Base-by-base conservation (phyloP, 64 coral and sea anemone species). In the Platygyra sinensis region DNA sequence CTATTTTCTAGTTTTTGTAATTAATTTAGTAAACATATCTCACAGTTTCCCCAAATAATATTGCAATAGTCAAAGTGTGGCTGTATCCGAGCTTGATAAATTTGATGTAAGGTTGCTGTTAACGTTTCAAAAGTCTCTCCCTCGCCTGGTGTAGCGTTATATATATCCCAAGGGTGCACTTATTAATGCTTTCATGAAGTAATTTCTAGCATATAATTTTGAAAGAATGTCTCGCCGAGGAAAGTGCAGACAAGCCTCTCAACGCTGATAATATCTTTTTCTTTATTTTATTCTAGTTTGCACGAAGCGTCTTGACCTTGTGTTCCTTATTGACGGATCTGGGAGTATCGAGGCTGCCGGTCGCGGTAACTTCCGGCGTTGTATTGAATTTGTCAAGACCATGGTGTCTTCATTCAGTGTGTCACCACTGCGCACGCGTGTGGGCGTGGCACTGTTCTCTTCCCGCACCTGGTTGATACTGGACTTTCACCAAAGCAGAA, bases 251-350 rank as follows among this genome's bases (percentile, higher is more conserved):
- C 63, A 67, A 24, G 16, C 20, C 11, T 24, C 10, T 7, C 62
- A 18, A 18, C 18, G 5, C 29, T n/a, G 10, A 0, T 27, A 67
- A 25, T 27, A 69, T 10, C n/a, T n/a, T 69, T 69, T 5, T 52
- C 67, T 79, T 51, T 29, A 29, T 86, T 49, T 76, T 86, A 8
- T 59, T 63, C 33, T 24, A 92, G 90, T 79, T 4, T 92, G 90
- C 82, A 74, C 8, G 12, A 78, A 14, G 71, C 73, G 82, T 42
- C 31, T 92, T 27, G 72, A 92, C 49, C 52, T 92, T 25, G 90
- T 36, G 22, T 87, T 92, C 90, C 39, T 92, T 10, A 73, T 92
- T 54, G 90, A 92, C 29, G 90, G 90, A 32, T 92, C 90, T 28
- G 90, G 90, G 49, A 92, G 90, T 27, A 92, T 92, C n/a, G 76